phyloP scores from a whole-genome alignment of 2,888 invertebrate genomes.

The Papilio gigon region DNA sequence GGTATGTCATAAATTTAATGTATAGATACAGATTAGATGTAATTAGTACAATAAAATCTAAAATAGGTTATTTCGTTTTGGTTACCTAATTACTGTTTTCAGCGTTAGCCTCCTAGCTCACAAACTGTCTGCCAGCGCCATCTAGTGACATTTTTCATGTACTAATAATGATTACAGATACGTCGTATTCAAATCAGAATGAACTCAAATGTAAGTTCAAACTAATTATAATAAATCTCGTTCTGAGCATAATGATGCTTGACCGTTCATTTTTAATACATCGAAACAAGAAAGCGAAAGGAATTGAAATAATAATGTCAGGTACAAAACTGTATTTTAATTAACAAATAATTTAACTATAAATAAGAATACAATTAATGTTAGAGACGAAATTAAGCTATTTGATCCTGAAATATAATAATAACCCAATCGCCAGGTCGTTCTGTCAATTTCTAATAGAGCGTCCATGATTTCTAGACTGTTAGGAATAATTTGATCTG shows the following conservation, averaged over 20 bases:
- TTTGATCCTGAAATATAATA: constrained; percentile 50
- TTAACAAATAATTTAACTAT: constrained; percentile 23
- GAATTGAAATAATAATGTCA: neutral
- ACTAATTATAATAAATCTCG: too few relatives aligned
- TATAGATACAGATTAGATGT: constrained; percentile 23
- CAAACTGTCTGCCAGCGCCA: neutral
- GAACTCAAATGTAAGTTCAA: neutral
- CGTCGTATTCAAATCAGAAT: neutral
- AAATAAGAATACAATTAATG: constrained; percentile 45
- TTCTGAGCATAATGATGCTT: too few relatives aligned
- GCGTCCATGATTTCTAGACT: constrained; percentile 84
- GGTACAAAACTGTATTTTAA: constrained; percentile 8
- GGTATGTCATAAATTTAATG: constrained; percentile 25
- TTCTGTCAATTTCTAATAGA: constrained; percentile 70
- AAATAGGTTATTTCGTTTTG: neutral
- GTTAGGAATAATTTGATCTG: constrained; percentile 79
- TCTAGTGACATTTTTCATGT: neutral
- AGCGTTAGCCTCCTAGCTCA: neutral
- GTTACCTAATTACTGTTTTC: neutral
- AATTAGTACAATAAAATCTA: constrained; percentile 1
- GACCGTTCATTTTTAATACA: neutral
- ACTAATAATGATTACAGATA: neutral
- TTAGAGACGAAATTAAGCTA: constrained; percentile 47
- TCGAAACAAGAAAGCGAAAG: neutral
- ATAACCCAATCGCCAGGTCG: constrained; percentile 61